Evolutionary conservation across 2,888 invertebrate species (phyloP).

Genomic region (Eilema griseolum): DNA sequence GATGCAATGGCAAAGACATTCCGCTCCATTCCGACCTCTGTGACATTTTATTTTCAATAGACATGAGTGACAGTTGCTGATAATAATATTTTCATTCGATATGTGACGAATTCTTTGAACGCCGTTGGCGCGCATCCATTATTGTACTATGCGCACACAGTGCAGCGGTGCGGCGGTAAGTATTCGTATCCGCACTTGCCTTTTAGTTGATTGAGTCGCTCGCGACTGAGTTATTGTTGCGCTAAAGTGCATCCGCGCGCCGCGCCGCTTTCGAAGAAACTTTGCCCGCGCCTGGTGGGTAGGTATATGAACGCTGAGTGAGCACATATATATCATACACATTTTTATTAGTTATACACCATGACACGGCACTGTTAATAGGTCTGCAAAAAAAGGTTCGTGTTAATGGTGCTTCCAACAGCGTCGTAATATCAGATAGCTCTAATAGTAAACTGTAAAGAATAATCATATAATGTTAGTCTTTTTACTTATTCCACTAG

Average conservation of each 20-base stretch:
- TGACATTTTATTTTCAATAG: neutral
- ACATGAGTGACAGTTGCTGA: neutral
- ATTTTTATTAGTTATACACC: neutral
- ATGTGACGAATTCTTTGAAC: constrained; percentile 1
- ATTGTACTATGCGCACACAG: neutral
- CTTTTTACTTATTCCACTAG: too few relatives aligned
- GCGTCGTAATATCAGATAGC: too few relatives aligned
- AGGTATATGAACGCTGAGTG: neutral
- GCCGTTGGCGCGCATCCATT: neutral
- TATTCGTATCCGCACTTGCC: constrained; percentile 21
- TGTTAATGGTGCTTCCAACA: too few relatives aligned
- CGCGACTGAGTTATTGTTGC: constrained; percentile 25
- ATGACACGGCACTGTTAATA: too few relatives aligned
- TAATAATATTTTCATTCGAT: neutral
- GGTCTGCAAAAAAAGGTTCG: too few relatives aligned
- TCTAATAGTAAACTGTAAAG: too few relatives aligned
- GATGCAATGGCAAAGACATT: neutral
- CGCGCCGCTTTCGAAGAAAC: neutral
- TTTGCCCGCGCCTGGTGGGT: neutral
- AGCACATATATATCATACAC: neutral
- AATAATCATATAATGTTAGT: too few relatives aligned
- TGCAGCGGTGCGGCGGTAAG: neutral
- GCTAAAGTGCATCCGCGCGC: constrained; percentile 15
- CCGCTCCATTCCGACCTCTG: neutral
- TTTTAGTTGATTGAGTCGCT: constrained; percentile 37